phyloP scores from a whole-genome alignment of 2,888 invertebrate genomes.

The Hipparchia semele region DNA sequence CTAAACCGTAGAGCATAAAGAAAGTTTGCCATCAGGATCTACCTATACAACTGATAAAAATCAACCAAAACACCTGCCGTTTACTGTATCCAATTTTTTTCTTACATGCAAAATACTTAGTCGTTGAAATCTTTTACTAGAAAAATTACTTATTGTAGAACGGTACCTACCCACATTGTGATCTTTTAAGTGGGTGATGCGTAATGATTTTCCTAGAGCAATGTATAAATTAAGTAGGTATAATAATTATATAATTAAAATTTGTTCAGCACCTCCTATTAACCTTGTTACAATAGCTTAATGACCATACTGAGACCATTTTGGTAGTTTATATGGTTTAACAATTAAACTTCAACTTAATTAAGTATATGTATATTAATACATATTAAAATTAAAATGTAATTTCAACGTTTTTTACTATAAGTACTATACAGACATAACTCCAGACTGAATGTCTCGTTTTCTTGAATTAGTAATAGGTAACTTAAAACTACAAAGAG shows the following conservation, averaged over 20 bases:
- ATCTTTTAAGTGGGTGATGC: neutral
- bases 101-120: neutral
- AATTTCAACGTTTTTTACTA: too few species aligned
- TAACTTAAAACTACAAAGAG: too few species aligned
- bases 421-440: too few species aligned
- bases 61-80: neutral
- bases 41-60: neutral
- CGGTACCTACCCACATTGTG: too few species aligned
- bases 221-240: neutral
- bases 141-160: neutral
- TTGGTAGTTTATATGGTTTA: neutral
- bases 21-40: neutral
- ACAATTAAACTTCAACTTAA: neutral
- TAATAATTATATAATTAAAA: neutral
- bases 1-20: neutral
- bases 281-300: too few species aligned
- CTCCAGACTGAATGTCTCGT: too few species aligned
- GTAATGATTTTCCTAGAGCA: neutral
- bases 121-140: slow-evolving; percentile 13
- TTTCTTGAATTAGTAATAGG: too few species aligned
- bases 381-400: neutral
- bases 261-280: too few species aligned
- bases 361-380: neutral
- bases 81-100: too few species aligned
- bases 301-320: neutral